Conservation (phyloP, 2,888 invertebrate genomes). For the Drosophila subquinaria region DNA sequence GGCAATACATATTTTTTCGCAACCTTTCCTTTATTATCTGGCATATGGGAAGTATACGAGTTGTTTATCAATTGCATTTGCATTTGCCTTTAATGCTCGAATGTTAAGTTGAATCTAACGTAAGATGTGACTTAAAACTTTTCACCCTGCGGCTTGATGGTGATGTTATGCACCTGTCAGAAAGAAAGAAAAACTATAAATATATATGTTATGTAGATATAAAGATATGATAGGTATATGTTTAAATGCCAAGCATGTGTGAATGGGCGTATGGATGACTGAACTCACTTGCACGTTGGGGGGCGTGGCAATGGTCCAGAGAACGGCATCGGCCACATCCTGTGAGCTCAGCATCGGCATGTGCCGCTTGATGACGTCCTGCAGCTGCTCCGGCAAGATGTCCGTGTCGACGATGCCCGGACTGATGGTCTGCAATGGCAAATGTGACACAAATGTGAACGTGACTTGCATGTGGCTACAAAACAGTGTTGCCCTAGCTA, state of each 20-base stretch:
- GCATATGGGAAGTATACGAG: background rate
- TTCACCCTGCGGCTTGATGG: constrained; percentile 83
- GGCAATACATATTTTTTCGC: background rate
- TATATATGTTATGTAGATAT: background rate
- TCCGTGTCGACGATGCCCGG: constrained; percentile 84
- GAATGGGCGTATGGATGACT: background rate
- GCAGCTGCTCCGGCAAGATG: constrained; percentile 80
- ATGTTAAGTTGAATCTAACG: background rate
- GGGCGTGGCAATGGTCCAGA: constrained; percentile 83
- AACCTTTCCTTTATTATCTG: background rate
- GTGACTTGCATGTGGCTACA: constrained; percentile 19
- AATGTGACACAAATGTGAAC: constrained; percentile 22
- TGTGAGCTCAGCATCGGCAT: constrained; percentile 79
- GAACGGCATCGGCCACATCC: constrained; percentile 83
- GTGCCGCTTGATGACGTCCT: constrained; percentile 73
- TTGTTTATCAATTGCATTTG: constrained; percentile 15
- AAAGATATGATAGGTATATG: background rate
- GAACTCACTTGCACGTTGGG: constrained; percentile 81
- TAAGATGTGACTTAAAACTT: constrained; percentile 67
- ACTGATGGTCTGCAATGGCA: constrained; percentile 77
- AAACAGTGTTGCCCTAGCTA: background rate
- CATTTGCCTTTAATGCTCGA: constrained; percentile 13
- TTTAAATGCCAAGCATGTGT: constrained; percentile 2
- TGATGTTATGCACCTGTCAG: constrained; percentile 82
- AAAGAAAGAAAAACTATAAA: background rate